Percentiles rank a stretch among this genome's conserved stretches.
Conservation (phyloP, 37 sponge, comb jelly and placozoan genomes). For the Ephydatia muelleri region DNA sequence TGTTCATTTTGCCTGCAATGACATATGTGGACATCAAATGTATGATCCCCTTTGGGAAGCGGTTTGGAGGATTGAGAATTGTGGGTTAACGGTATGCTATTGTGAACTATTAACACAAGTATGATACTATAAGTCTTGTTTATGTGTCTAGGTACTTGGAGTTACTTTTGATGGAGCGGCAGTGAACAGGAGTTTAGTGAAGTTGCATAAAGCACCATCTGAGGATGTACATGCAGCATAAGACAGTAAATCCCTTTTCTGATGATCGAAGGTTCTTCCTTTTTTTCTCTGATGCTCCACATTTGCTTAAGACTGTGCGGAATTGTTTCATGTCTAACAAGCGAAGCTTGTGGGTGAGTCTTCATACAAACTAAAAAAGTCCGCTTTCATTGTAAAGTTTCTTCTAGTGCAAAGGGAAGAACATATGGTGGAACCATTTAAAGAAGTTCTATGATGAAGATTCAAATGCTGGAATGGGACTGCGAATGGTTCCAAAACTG, state of each 20-base stretch:
- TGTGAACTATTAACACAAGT: background rate
- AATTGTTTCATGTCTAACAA: conserved; percentile 27
- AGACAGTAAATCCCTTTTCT: conserved; percentile 15
- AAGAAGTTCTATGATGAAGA: conserved; percentile 13
- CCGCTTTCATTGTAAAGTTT: background rate
- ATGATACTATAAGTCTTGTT: background rate
- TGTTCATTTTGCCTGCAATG: conserved; percentile 23
- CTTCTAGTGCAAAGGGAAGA: conserved; percentile 31
- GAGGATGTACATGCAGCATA: background rate
- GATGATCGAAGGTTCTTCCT: conserved; percentile 9
- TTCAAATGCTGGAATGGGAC: conserved; percentile 10
- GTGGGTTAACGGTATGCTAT: conserved; percentile 7
- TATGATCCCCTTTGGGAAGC: conserved; percentile 38
- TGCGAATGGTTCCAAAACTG: conserved; percentile 41
- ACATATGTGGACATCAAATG: conserved; percentile 6
- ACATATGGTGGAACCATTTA: conserved; percentile 33
- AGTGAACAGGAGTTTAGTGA: conserved; percentile 28
- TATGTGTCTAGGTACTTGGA: conserved; percentile 19
- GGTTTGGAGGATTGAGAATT: conserved; percentile 14
- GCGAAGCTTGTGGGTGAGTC: conserved; percentile 35
- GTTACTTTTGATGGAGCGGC: conserved; percentile 37
- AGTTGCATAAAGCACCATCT: conserved; percentile 7
- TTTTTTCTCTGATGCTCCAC: conserved; percentile 56
- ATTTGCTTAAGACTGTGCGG: conserved; percentile 51
- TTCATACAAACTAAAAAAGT: background rate